A percentile compares a stretch with the other conserved stretches of the same genome.
Evolutionary conservation across 2,113 vertebrate genomes (phyloP).

Genomic region (Tetraodon nigroviridis): DNA sequence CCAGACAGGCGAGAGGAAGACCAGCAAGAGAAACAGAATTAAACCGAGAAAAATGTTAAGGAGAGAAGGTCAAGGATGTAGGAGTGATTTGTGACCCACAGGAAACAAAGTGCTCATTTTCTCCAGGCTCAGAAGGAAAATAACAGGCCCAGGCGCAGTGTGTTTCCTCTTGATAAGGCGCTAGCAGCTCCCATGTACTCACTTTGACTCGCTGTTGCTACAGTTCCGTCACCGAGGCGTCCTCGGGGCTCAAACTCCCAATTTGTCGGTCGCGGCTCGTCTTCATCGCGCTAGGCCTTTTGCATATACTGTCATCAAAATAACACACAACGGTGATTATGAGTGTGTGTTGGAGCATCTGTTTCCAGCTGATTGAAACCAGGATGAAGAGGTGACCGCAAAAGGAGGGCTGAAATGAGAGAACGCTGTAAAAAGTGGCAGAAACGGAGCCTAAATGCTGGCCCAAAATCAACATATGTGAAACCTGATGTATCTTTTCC

Average conservation of each 20-base stretch:
- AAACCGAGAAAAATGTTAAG: conserved; percentile 38
- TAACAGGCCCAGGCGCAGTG: conserved; percentile 22
- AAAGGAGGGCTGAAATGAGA: too few relatives aligned
- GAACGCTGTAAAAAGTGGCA: too few relatives aligned
- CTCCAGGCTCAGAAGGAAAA: conserved; percentile 15
- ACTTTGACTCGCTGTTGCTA: background rate
- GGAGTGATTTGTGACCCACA: conserved; percentile 53
- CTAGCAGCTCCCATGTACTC: conserved; percentile 13
- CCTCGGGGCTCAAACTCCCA: background rate
- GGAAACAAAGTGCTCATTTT: conserved; percentile 45
- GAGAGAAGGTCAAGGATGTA: conserved; percentile 30
- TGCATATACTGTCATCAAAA: background rate
- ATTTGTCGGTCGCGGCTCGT: background rate
- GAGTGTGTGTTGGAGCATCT: background rate
- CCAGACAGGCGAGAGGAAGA: conserved; percentile 8
- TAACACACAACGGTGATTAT: background rate
- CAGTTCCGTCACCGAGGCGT: background rate
- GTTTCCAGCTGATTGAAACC: too few relatives aligned
- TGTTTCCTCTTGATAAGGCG: conserved; percentile 65
- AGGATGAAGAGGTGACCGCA: background rate
- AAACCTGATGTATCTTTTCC: conserved; percentile 23
- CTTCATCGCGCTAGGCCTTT: background rate
- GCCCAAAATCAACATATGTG: conserved; percentile 13
- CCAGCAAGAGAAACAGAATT: conserved; percentile 14
- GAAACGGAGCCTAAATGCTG: background rate